phyloP scores from a whole-genome alignment of 2,797 vertebrate species.

The Amazonetta brasiliensis region DNA sequence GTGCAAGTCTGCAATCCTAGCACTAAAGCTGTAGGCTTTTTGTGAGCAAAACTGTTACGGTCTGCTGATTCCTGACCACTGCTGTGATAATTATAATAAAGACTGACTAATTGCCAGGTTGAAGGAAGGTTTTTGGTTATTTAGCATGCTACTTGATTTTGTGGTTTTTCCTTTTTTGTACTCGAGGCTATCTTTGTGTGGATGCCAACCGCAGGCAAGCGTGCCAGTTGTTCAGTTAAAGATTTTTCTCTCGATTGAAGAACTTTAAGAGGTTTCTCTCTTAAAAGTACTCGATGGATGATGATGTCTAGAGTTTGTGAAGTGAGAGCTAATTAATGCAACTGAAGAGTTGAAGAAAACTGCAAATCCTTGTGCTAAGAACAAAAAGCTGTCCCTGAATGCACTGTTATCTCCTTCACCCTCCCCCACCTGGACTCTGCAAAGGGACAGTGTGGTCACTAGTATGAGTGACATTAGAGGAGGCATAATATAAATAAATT shows the following conservation, averaged over 20 bases:
- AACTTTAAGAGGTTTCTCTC: not conserved
- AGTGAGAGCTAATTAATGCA: not conserved
- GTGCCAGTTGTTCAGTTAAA: not conserved
- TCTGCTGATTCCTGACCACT: not conserved
- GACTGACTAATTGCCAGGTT: not conserved
- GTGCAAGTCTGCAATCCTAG: not conserved
- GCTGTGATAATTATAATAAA: not conserved
- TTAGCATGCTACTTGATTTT: not conserved
- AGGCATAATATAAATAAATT: conserved; percentile 77
- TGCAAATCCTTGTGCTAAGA: not conserved
- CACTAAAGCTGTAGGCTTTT: not conserved
- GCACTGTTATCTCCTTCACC: not conserved
- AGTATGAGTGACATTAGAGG: conserved; percentile 81
- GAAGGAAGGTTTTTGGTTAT: not conserved
- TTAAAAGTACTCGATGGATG: too few species aligned
- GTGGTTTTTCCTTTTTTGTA: not conserved
- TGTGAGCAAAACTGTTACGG: not conserved
- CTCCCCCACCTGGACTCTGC: not conserved
- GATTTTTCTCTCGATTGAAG: not conserved
- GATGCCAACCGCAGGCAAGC: not conserved
- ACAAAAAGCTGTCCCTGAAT: not conserved
- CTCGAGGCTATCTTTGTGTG: not conserved
- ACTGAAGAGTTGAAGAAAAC: not conserved
- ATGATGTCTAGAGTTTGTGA: not conserved
- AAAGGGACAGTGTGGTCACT: conserved; percentile 5